Percentiles rank a stretch among this genome's conserved stretches.
Evolutionary conservation across 2,113 vertebrate species (phyloP).

Genomic region (Semnopithecus entellus): DNA sequence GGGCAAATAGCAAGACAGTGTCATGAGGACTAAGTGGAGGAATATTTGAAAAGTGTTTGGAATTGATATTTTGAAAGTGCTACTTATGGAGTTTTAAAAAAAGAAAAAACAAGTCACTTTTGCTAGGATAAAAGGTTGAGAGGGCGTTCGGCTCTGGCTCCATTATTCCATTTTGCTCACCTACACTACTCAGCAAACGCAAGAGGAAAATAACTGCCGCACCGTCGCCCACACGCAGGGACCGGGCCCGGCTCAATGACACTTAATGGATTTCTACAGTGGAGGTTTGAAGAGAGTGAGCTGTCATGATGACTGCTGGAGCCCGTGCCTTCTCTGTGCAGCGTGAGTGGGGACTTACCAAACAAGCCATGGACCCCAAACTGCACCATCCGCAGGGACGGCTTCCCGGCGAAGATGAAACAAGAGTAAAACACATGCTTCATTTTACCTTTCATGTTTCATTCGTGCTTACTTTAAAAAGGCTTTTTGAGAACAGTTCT

Average conservation of each 20-base stretch:
- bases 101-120: background rate
- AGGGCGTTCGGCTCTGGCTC: background rate
- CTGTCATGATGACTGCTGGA: background rate
- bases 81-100: background rate
- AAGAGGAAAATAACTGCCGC: background rate
- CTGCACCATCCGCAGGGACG: background rate
- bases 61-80: background rate
- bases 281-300: background rate
- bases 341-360: slow-evolving; percentile 11
- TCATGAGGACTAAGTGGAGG: background rate
- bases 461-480: background rate
- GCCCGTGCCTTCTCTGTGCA: background rate
- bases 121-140: background rate
- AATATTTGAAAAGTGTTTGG: background rate
- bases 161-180: background rate
- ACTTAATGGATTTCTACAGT: slow-evolving; percentile 37
- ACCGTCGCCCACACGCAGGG: background rate
- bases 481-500: background rate
- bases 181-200: background rate
- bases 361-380: background rate
- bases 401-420: background rate
- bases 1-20: background rate
- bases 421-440: background rate
- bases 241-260: background rate
- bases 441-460: background rate